Conservation (phyloP, 1,140 invertebrate species). For the Bombus sylvicola region DNA sequence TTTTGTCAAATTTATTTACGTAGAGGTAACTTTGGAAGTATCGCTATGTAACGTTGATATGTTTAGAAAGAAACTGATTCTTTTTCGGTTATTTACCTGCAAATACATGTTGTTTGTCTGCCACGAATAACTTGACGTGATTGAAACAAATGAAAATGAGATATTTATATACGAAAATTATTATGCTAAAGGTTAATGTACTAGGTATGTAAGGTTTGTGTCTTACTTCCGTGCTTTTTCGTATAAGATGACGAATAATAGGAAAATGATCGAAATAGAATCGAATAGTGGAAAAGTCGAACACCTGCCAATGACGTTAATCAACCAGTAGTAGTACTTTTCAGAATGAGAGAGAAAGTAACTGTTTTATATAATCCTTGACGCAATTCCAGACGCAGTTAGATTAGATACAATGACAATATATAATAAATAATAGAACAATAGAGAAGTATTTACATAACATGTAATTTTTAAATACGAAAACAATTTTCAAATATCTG, state of each 20-base stretch:
- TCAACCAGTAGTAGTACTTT: slow-evolving; percentile 27
- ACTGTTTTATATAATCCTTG: slow-evolving; percentile 44
- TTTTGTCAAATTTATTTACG: neutral
- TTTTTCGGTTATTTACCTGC: neutral
- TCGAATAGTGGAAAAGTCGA: slow-evolving; percentile 39
- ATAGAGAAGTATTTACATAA: slow-evolving; percentile 21
- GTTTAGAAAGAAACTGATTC: neutral
- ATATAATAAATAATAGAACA: neutral
- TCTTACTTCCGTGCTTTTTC: neutral
- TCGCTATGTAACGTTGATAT: neutral
- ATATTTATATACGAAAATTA: neutral
- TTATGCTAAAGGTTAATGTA: neutral
- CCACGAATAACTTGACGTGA: neutral
- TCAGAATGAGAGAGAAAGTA: slow-evolving; percentile 62
- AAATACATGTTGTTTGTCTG: neutral
- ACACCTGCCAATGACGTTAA: slow-evolving; percentile 48
- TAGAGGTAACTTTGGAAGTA: neutral
- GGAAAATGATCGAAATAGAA: slow-evolving; percentile 12
- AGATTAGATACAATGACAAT: neutral
- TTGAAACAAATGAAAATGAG: neutral
- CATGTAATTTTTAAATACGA: neutral
- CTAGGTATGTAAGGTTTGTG: neutral
- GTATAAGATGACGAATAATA: neutral
- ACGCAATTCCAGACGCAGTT: slow-evolving; percentile 60
- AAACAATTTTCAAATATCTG: neutral